Conservation (phyloP, 2,113 vertebrate genomes). For the Nothoprocta pentlandii region DNA sequence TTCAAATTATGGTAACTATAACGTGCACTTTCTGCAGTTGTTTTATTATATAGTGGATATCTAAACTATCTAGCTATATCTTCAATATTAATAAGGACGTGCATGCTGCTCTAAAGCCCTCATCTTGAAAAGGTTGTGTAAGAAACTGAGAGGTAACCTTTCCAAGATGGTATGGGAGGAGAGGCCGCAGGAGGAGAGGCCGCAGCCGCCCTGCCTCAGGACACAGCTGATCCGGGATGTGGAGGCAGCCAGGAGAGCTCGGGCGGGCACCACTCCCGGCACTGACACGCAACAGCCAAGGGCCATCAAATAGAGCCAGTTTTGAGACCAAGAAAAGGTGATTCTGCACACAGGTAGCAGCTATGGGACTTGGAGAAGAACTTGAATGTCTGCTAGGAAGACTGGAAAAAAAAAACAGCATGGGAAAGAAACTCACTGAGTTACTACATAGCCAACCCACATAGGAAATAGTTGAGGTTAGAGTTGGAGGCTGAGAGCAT, state of each 20-base stretch:
- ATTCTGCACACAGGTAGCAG: not conserved
- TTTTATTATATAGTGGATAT: not conserved
- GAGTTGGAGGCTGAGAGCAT: not conserved
- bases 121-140: not conserved
- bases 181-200: not conserved
- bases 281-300: not conserved
- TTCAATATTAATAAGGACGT: not conserved
- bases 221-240: not conserved
- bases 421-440: not conserved
- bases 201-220: not conserved
- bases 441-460: not conserved
- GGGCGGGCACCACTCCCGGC: not conserved
- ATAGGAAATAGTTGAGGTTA: not conserved
- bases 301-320: not conserved
- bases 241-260: not conserved
- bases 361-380: not conserved
- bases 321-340: not conserved
- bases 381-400: not conserved
- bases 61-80: not conserved
- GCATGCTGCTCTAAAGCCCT: not conserved
- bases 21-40: not conserved
- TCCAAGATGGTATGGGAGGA: too few species aligned
- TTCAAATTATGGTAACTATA: not conserved
- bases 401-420: not conserved
- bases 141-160: not conserved